A percentile compares a stretch with the other conserved stretches of the same genome.
phyloP scores from a whole-genome alignment of 2,797 vertebrate genomes.

The Aeoliscus strigatus region DNA sequence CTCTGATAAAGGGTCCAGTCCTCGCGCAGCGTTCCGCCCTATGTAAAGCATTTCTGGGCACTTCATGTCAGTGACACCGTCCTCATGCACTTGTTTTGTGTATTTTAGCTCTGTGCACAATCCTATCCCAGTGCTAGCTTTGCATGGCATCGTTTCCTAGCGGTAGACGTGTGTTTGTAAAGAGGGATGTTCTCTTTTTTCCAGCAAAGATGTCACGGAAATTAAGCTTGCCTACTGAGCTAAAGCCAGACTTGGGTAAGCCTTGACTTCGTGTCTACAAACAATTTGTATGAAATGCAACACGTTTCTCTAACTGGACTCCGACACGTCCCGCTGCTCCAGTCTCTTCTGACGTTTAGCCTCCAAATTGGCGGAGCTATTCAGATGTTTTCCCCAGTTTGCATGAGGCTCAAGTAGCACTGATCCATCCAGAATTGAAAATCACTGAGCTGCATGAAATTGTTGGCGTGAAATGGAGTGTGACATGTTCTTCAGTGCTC shows the following conservation, averaged over 20 bases:
- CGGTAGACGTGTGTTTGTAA: conserved; percentile 79
- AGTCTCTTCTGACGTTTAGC: conserved; percentile 51
- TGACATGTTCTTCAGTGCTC: conserved; percentile 18
- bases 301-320: conserved; percentile 53
- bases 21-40: conserved; percentile 29
- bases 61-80: conserved; percentile 22
- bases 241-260: conserved; percentile 99
- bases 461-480: conserved; percentile 20
- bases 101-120: conserved; percentile 47
- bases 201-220: conserved; percentile 99
- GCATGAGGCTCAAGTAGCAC: conserved; percentile 60
- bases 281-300: conserved; percentile 58
- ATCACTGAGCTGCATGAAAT: conserved; percentile 14
- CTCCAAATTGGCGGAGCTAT: conserved; percentile 59
- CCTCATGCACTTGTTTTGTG: conserved; percentile 17
- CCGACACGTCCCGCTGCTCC: conserved; percentile 56
- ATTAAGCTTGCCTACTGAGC: conserved; percentile 99
- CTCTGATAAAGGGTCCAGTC: conserved; percentile 38
- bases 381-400: conserved; percentile 54
- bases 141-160: conserved; percentile 73
- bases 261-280: conserved; percentile 77
- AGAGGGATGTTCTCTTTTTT: conserved; percentile 92
- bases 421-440: conserved; percentile 47
- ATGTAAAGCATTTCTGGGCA: conserved; percentile 50
- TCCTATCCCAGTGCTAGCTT: conserved; percentile 52